Base-by-base conservation (phyloP, 2,888 invertebrate genomes). In the Ametastegia equiseti region DNA sequence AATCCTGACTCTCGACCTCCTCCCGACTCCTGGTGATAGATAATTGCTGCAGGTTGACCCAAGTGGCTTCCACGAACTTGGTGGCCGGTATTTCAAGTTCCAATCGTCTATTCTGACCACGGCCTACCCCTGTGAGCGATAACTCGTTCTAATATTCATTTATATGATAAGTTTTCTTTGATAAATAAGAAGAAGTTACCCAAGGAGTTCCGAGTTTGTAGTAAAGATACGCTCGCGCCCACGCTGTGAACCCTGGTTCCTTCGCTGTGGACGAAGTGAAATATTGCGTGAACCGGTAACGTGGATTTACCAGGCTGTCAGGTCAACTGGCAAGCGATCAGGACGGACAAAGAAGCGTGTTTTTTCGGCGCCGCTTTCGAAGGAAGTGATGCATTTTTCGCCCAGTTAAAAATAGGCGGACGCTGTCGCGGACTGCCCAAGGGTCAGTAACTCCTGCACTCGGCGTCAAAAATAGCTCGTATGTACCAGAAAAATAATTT, bases 391-490 rank as follows among this genome's bases (percentile, higher is more conserved):
- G 91, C 90, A 90, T 90, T 91, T 91, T 91, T 91, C 89, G 86
- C 71, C 36, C 82, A 89, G 89, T 90, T 89, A 91, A 90, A 91
- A 91, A 91, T 90, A 91, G 88, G 86, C 86, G 88, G 87, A 86
- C 78, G 78, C 60, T 78, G 78, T 78, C 78, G 81, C 81, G 86
- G 87, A 91, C 91, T 91, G 91, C 89, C 91, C 91, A 91, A 90
- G 89, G 91, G 91, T 91, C 91, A 91, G 88, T 91, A 87, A 91
- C 91, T 90, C 88, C 81, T 89, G 87, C 86, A 88, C 88, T 85
- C 85, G 67, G 82, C 47, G 79, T 77, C 87, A 88, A 90, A 89
- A 90, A 90, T 90, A 90, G 88, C 88, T 82, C 83, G 83, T 86
- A 85, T n/a, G n/a, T 88, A 88, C 87, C 84, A 85, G 86, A 86